Conservation (phyloP, 2,888 invertebrate genomes). For the Campopleginae sp. region DNA sequence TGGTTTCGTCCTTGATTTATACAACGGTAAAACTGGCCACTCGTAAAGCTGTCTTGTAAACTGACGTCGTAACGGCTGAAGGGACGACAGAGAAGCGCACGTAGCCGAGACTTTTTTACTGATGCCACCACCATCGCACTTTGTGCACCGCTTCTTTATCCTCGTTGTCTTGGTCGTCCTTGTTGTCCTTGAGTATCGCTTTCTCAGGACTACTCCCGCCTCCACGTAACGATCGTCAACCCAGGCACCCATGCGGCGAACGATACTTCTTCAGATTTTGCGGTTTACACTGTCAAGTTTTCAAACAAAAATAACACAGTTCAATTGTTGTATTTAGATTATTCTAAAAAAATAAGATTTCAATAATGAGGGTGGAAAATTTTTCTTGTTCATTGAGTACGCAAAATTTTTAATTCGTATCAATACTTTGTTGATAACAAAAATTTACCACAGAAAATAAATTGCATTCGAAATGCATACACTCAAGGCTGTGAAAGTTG, state of each 20-base stretch:
- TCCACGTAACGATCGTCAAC: slow-evolving; percentile 81
- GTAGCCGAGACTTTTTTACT: slow-evolving; percentile 58
- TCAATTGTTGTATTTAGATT: too few species aligned
- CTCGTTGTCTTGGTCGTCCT: slow-evolving; percentile 68
- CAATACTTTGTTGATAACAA: too few species aligned
- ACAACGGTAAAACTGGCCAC: slow-evolving; percentile 81
- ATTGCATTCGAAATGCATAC: too few species aligned
- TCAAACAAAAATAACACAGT: slow-evolving; percentile 40
- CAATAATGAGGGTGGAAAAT: background rate
- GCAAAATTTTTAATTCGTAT: too few species aligned
- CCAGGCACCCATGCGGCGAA: slow-evolving; percentile 84
- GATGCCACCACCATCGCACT: slow-evolving; percentile 63
- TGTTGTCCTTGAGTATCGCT: slow-evolving; percentile 66
- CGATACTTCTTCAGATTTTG: slow-evolving; percentile 78
- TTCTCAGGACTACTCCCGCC: slow-evolving; percentile 80
- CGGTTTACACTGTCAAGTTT: slow-evolving; percentile 75
- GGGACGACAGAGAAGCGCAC: slow-evolving; percentile 66
- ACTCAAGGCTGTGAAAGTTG: background rate
- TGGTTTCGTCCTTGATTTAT: slow-evolving; percentile 83
- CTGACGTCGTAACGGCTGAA: slow-evolving; percentile 79
- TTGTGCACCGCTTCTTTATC: slow-evolving; percentile 52
- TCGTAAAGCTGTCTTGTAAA: slow-evolving; percentile 81
- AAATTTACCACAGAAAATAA: too few species aligned
- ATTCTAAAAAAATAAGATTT: slow-evolving; percentile 24
- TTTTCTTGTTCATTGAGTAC: too few species aligned